Base-by-base conservation (phyloP, 2,888 invertebrate genomes). In the Leptopilina drosophilae region DNA sequence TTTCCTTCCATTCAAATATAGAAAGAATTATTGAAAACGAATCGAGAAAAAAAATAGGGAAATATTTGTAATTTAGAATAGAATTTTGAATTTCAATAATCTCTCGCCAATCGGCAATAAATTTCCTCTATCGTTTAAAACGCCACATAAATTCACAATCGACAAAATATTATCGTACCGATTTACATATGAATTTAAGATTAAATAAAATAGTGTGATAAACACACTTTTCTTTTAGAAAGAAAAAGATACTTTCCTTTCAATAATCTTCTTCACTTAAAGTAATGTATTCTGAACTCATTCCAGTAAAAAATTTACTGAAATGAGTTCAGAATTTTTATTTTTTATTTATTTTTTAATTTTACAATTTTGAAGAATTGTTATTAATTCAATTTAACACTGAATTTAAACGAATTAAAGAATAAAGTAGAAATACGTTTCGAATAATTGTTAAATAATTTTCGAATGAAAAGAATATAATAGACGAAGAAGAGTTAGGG, bases 401-500 rank as follows among this genome's bases (percentile, higher is more conserved):
- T 46, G 6, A 46, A 46, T 11, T 46, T 9, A 46, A 46, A 9
- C 6, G 2, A 46, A 46, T 33, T 3, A 33, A 33, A 33, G 3
- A 33, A n/a, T n/a, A 20, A 33, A 33, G 33, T 33, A 2, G 3
- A 33, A 33, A 5, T 33, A 33, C 33, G 33, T 3, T 33, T 33
- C 5, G 33, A 33, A 33, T 33, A 33, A 33, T 33, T 33, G 33
- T 33, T 15, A n/a, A n/a, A n/a, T 59, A n/a, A n/a, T 59, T 59
- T 59, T 4, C 5, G 2, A 56, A 56, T 56, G n/a, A 15, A 59
- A 42, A 69, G 69, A 20, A 49, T 20, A 69, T 49, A 12, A 20
- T 1, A 42, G 49, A 66, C 26, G 62, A 69, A 78, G 78, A 56
- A 78, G 78, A 56, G 59, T 69, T 53, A 7, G 76, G n/a, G 40